A percentile compares a stretch with the other conserved stretches of the same genome.
Conservation (phyloP, 92 coral and sea anemone genomes). For the Umimayanthus kanabou region DNA sequence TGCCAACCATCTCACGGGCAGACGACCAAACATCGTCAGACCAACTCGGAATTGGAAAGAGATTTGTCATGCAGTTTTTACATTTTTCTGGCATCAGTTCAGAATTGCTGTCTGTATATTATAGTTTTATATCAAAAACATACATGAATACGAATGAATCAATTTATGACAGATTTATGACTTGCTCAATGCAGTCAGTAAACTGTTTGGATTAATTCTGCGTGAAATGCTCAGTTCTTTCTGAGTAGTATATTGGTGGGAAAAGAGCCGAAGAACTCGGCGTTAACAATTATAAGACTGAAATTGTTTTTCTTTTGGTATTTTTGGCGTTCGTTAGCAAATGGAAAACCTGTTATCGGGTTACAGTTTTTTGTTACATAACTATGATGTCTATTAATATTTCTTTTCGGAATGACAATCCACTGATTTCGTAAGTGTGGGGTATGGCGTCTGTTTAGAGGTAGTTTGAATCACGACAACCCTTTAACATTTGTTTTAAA, state of each 20-base stretch:
- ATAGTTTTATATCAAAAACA: not conserved
- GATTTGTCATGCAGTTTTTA: not conserved
- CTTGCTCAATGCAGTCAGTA: not conserved
- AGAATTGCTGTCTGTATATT: not conserved
- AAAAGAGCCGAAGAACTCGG: not conserved
- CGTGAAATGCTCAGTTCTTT: too few species aligned
- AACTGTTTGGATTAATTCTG: too few species aligned
- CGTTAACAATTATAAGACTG: not conserved
- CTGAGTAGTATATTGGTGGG: not conserved
- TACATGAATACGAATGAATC: too few species aligned
- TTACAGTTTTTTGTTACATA: not conserved
- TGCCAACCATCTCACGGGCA: conserved; percentile 22
- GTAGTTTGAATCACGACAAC: too few species aligned
- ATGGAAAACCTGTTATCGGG: not conserved
- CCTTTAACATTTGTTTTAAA: too few species aligned
- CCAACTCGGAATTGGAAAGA: not conserved
- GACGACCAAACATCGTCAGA: not conserved
- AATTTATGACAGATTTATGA: too few species aligned
- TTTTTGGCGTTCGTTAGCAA: too few species aligned
- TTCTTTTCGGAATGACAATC: not conserved
- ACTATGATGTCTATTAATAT: not conserved
- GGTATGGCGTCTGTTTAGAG: too few species aligned
- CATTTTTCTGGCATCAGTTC: too few species aligned
- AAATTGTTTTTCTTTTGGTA: not conserved
- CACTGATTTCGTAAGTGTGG: too few species aligned